phyloP scores from a whole-genome alignment of 2,113 vertebrate genomes.

The human (Homo sapiens) region GRCh38 chr4:109915501-109916000 shows the following conservation, averaged over 20 bases:
- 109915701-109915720: background rate
- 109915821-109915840: background rate
- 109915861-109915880: background rate
- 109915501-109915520: background rate
- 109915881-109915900: background rate
- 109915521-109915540: background rate
- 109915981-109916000: constrained; percentile 16
- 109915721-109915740: background rate
- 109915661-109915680: constrained; percentile 47
- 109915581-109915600: background rate
- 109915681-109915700: background rate
- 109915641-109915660: constrained; percentile 40
- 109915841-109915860: background rate
- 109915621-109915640: background rate
- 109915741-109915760: background rate
- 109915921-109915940: constrained; percentile 5
- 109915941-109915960: background rate
- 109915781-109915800: background rate
- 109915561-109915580: background rate
- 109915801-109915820: background rate
- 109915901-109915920: background rate
- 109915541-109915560: constrained; percentile 1
- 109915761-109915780: background rate
- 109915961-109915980: background rate
- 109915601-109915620: constrained; percentile 10